These are phyloP conservation scores for Calliopsis andreniformis DNA, from an alignment of 1,140 invertebrate species.

Conservation along the genomic window DNA sequence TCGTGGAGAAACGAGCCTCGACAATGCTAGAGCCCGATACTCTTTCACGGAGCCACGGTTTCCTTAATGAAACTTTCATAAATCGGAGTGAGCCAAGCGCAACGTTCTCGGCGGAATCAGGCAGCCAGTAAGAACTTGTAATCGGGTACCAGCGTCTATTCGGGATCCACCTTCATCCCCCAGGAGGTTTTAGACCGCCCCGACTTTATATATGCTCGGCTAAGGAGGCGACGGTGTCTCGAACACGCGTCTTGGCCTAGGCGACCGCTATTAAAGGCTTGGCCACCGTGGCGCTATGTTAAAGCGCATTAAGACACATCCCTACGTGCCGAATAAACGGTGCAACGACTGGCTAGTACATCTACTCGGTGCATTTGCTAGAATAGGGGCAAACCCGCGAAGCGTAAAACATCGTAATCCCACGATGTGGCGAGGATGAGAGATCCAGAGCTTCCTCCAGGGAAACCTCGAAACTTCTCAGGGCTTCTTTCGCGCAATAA, in stretches of 20 bases:
- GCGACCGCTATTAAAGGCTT: constrained; percentile 55
- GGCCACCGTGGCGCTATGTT: not conserved
- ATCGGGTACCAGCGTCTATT: constrained; percentile 1
- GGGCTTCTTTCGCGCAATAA: constrained; percentile 38
- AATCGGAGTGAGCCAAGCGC: not conserved
- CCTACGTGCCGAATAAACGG: constrained; percentile 59
- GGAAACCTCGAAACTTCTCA: constrained; percentile 10
- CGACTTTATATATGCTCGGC: not conserved
- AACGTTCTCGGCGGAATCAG: not conserved
- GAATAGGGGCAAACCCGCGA: constrained; percentile 12
- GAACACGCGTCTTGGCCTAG: not conserved
- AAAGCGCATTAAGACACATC: constrained; percentile 55
- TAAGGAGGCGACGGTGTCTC: not conserved
- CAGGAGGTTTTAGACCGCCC: not conserved
- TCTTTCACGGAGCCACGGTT: constrained; percentile 21
- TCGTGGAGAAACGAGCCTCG: not conserved
- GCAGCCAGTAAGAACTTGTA: not conserved
- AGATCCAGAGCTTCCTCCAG: not conserved
- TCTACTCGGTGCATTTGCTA: not conserved
- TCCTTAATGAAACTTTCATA: constrained; percentile 37
- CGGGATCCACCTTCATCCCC: not conserved
- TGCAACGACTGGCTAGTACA: constrained; percentile 15
- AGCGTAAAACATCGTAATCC: constrained; percentile 63
- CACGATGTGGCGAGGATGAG: constrained; percentile 4
- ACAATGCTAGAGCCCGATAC: constrained; percentile 7